Conservation (phyloP, 2,888 invertebrate species). For the Chirona hameri region DNA sequence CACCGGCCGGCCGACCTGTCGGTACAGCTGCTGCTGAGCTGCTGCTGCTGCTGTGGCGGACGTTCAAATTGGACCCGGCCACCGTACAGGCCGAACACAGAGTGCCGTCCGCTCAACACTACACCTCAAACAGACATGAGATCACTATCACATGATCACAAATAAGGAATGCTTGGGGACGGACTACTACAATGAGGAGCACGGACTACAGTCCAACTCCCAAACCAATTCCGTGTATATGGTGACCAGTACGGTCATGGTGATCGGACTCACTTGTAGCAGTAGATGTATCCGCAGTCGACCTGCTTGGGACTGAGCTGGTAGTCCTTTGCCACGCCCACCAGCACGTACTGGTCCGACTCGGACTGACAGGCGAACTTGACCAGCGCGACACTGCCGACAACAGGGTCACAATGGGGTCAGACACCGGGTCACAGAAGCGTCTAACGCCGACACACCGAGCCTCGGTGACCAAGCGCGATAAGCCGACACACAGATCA, state of each 20-base stretch:
- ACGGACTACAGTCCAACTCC: too few species aligned
- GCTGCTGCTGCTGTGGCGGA: not conserved
- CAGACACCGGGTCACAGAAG: too few species aligned
- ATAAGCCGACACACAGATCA: too few species aligned
- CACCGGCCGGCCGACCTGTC: not conserved
- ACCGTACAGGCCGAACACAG: not conserved
- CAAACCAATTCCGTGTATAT: not conserved
- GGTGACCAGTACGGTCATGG: too few species aligned
- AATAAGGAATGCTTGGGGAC: not conserved
- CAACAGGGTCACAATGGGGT: too few species aligned
- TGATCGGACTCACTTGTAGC: conserved; percentile 63
- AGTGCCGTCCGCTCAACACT: not conserved
- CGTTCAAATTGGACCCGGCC: conserved; percentile 6
- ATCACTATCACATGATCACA: too few species aligned
- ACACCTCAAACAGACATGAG: too few species aligned
- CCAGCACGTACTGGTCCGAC: conserved; percentile 64
- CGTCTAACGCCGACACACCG: too few species aligned
- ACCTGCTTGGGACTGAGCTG: conserved; percentile 82
- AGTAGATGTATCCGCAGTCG: conserved; percentile 77
- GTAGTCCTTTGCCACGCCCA: conserved; percentile 88
- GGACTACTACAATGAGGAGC: too few species aligned
- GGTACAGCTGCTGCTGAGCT: too few species aligned
- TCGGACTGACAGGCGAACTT: conserved; percentile 65
- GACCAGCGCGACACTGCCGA: conserved; percentile 65
- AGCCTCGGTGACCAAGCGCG: too few species aligned